Evolutionary conservation across 2,113 vertebrate genomes (phyloP), one percentile per base, ranked within the genome.

Genomic region (Aptenodytes patagonicus): DNA sequence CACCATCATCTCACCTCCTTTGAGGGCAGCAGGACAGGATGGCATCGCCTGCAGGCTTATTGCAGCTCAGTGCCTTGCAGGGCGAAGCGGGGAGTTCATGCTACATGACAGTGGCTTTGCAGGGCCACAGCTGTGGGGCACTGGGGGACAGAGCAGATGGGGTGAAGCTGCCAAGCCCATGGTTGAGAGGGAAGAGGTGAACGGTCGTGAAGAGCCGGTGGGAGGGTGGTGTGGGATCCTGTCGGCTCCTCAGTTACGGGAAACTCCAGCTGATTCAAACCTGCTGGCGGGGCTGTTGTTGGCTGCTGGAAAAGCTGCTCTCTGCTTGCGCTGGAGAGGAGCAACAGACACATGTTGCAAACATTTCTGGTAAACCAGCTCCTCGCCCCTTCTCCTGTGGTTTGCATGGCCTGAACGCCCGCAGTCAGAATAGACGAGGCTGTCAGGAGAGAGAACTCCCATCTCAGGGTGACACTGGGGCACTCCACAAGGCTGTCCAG

Each of bases 71-170:
- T 11, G 14, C 25, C 31, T 57, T 38, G 54, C 47, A 81, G 25
- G 24, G 12, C 0, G 2, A 79, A 32, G 25, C 0, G 1, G 13
- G 17, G 26, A 68, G 42, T 6, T 88, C 5, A 3, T 1, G 5
- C 29, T 52, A 13, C 0, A 1, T 15, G 42, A 40, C 38, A 55
- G 66, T 0, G 3, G 36, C 36, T 86, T 81, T 79, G 44, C 47
- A 89, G 58, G 46, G 31, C 7, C 31, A 47, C 29, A 10, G 31
- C 44, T 44, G 20, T 44, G 42, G 7, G 61, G 8, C 13, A 13
- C 12, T 14, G 25, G 19, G 40, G 12, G 8, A 32, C 1, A 6
- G 31, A 79, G 28, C 14, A 52, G 24, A 31, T 1, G 21, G 12
- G 9, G 10, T 62, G 38, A 70, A 77, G 25, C 31, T 54, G 22